Evolutionary conservation across 2,113 vertebrate genomes (phyloP).

Genomic region (Equus quagga): DNA sequence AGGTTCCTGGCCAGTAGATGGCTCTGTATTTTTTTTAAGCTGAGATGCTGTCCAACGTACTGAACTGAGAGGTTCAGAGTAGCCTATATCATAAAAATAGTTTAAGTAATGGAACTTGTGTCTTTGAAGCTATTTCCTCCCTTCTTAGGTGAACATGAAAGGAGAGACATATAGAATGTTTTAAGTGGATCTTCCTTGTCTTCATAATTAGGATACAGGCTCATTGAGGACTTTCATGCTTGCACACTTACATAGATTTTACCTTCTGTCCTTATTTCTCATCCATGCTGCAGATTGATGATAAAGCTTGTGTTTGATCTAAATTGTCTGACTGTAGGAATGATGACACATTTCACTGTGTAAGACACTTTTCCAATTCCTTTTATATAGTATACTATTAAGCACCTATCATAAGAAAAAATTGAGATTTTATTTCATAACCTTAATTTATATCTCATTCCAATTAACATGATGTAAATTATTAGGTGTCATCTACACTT

Average conservation of each 20-base stretch:
- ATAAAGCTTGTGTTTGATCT: background rate
- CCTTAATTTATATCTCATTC: background rate
- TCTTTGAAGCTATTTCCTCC: background rate
- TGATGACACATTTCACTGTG: background rate
- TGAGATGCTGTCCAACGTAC: conserved; percentile 55
- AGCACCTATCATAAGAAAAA: background rate
- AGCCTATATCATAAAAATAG: background rate
- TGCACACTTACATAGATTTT: background rate
- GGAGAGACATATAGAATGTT: background rate
- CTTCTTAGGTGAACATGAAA: background rate
- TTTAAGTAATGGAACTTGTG: background rate
- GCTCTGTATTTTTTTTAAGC: background rate
- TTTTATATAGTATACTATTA: background rate
- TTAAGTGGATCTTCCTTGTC: background rate
- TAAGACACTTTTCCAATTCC: background rate
- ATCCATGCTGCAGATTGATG: background rate
- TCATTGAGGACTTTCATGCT: background rate
- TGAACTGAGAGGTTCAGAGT: background rate
- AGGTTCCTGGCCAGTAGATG: conserved; percentile 5
- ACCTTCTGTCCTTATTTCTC: background rate
- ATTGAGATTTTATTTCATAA: background rate
- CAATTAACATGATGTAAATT: background rate
- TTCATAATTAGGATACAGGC: background rate
- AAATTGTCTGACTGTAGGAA: background rate
- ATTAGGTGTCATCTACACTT: background rate